These are phyloP conservation scores for Connochaetes taurinus DNA, from an alignment of 2,113 vertebrate genomes.

Conservation along the genomic window DNA sequence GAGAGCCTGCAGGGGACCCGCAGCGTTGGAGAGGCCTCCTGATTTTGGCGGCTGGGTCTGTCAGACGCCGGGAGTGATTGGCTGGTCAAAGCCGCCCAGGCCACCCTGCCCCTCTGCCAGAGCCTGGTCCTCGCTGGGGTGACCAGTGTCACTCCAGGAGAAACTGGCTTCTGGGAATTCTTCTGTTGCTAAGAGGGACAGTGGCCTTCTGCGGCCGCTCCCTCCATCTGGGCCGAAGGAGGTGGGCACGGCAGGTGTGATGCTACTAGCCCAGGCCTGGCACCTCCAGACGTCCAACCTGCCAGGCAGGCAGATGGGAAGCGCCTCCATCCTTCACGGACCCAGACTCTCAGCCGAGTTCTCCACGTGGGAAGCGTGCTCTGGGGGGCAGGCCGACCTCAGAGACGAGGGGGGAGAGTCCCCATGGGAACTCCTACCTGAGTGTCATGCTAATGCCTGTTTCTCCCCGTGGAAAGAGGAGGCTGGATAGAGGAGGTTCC, in stretches of 20 bases:
- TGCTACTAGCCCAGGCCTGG: neutral
- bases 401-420: neutral
- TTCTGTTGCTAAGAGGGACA: neutral
- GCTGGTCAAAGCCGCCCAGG: neutral
- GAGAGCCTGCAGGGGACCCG: neutral
- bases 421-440: neutral
- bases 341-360: neutral
- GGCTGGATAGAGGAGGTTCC: neutral
- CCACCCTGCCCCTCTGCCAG: neutral
- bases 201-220: neutral
- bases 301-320: neutral
- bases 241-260: neutral
- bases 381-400: neutral
- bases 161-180: neutral
- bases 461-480: neutral
- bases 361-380: rapidly evolving
- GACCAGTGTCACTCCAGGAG: neutral
- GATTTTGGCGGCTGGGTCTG: neutral
- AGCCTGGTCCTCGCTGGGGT: neutral
- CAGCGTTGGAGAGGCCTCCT: neutral
- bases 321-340: neutral
- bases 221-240: no score
- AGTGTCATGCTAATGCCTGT: neutral
- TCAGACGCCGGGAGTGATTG: neutral
- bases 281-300: neutral